Evolutionary conservation across 2,113 vertebrate species (phyloP), one percentile per base, ranked within the genome.

Genomic region (Turdus rufiventris): DNA sequence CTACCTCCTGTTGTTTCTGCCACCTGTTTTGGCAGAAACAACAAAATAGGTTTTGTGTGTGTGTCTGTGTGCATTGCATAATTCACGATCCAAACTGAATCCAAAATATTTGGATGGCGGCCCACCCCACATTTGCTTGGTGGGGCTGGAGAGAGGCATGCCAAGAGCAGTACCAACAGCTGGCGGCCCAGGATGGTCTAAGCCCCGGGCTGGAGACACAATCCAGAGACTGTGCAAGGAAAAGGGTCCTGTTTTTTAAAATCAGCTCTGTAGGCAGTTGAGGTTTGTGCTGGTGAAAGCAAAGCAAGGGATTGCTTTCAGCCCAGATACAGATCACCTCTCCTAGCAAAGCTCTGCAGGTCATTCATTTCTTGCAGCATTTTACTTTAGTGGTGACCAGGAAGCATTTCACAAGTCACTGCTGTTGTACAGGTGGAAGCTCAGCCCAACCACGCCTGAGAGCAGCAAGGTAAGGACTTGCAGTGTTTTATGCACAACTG

Each of bases 101-200:
- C 75, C 79, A 45, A 90, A 85, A 65, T 80, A 90, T 66, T 93
- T 96, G 91, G 92, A 61, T 26, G 63, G 43, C 0, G 0, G 68
- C 94, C 76, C 1, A 0, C 73, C 68, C 79, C 72, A 42, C 4
- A 15, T 78, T 85, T 88, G 72, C 51, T 60, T 48, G 81, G 66
- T 75, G 56, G 87, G 73, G 66, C 71, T 78, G 87, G 50, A 65
- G 67, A 68, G 60, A 45, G 14, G 60, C 0, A 0, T 79, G 75
- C 95, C 88, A 90, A 70, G 79, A 77, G 67, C 85, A 83, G 88
- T 67, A 70, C 78, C 75, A 73, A 34, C 82, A 92, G 92, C 92
- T 88, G 92, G 65, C 1, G 2, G 63, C 47, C 50, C 14, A 5
- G 71, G 48, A 77, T 57, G 45, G 31, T 83, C 62, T 0, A 3